These are phyloP conservation scores for Trypoxylon attenuatum DNA, from an alignment of 2,888 invertebrate genomes.

Conservation along the genomic window DNA sequence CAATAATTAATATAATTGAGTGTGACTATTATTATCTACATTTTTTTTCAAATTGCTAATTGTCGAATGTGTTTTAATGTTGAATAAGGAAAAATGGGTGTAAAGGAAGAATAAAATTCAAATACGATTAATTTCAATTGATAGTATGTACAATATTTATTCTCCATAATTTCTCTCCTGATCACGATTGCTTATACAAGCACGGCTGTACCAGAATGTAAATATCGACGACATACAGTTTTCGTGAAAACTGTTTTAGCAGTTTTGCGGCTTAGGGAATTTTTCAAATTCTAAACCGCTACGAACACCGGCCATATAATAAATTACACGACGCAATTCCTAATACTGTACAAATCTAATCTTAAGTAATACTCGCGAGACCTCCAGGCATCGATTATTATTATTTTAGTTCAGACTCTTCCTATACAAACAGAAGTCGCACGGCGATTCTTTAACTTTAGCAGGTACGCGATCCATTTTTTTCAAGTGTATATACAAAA, in stretches of 20 bases:
- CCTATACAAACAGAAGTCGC: constrained; percentile 27
- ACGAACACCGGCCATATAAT: constrained; percentile 5
- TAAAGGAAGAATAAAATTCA: neutral
- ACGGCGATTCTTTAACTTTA: constrained; percentile 36
- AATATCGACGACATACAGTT: constrained; percentile 24
- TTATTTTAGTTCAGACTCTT: neutral
- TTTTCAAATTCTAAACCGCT: neutral
- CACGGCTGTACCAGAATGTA: constrained; percentile 22
- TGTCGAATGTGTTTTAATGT: no score
- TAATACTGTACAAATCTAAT: constrained; percentile 12
- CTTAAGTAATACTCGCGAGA: neutral
- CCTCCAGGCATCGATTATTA: neutral
- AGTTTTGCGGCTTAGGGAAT: neutral
- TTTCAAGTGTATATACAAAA: neutral
- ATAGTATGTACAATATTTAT: constrained; percentile 28
- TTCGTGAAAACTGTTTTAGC: neutral
- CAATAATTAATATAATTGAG: no score
- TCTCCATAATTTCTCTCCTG: constrained; percentile 2
- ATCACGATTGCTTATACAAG: constrained; percentile 16
- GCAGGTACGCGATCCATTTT: constrained; percentile 25
- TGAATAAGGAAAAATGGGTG: no score
- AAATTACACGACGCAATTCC: constrained; percentile 26
- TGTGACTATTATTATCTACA: no score
- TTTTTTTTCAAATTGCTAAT: no score
- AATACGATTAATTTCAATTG: neutral